Evolutionary conservation across 37 sponge, comb jelly and placozoan genomes (phyloP).

Genomic region (Diacarnus erythraeanus): DNA sequence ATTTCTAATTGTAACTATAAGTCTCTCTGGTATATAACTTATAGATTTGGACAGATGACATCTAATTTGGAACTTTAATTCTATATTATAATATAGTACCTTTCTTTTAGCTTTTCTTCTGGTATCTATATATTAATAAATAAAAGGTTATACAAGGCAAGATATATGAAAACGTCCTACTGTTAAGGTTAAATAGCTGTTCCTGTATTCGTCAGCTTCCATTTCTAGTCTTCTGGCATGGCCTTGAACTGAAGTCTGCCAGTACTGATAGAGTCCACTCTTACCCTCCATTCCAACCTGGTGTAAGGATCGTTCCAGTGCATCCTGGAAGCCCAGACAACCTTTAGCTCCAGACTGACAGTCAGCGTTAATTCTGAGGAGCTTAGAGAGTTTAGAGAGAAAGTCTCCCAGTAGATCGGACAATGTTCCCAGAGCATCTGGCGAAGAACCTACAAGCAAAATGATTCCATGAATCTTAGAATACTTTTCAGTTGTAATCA

Average conservation of each 20-base stretch:
- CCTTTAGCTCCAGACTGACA: slow-evolving; percentile 4
- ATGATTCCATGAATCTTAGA: background rate
- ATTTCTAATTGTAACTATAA: too few relatives aligned
- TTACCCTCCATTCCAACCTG: slow-evolving; percentile 41
- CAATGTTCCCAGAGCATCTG: slow-evolving; percentile 45
- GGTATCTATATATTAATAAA: background rate
- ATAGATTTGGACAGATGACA: too few relatives aligned
- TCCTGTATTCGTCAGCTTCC: background rate
- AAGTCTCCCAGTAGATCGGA: slow-evolving; percentile 59
- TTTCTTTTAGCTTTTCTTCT: background rate
- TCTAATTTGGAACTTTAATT: too few relatives aligned
- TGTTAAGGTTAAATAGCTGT: slow-evolving; percentile 2
- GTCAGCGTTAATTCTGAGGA: slow-evolving; percentile 40
- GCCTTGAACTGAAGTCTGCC: slow-evolving; percentile 25
- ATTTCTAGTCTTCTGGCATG: slow-evolving; percentile 4
- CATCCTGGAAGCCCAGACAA: slow-evolving; percentile 49
- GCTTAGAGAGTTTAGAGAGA: slow-evolving; percentile 30
- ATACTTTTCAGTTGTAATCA: background rate
- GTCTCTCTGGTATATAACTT: too few relatives aligned
- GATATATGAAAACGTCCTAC: slow-evolving; percentile 4
- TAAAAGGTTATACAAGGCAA: background rate
- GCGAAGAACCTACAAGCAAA: slow-evolving; percentile 22
- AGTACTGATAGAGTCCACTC: slow-evolving; percentile 46
- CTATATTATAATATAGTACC: too few relatives aligned
- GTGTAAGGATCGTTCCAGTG: slow-evolving; percentile 54